phyloP scores from a whole-genome alignment of 2,113 vertebrate genomes.

The Lampris incognitus region DNA sequence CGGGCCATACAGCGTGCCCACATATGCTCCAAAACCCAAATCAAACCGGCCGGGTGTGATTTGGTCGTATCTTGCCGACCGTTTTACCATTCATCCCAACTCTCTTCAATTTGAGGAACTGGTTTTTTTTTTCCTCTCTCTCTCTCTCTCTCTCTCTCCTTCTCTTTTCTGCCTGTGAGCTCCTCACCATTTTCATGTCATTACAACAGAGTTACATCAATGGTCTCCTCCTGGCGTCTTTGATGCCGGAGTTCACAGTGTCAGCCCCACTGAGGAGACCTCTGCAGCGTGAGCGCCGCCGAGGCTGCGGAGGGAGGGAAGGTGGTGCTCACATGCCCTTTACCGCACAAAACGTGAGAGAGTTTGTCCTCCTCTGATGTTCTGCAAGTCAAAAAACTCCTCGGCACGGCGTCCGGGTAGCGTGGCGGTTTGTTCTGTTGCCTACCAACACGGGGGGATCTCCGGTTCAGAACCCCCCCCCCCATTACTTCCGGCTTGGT shows the following conservation, averaged over 20 bases:
- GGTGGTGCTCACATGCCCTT: constrained; percentile 52
- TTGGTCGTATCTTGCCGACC: background rate
- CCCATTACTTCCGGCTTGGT: too few relatives aligned
- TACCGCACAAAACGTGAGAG: constrained; percentile 56
- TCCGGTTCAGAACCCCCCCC: too few relatives aligned
- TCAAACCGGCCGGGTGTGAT: background rate
- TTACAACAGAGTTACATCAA: constrained; percentile 73
- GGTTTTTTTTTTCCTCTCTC: constrained; percentile 10
- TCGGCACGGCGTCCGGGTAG: too few relatives aligned
- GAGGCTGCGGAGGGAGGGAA: constrained; percentile 46
- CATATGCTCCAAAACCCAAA: background rate
- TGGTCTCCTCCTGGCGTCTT: constrained; percentile 48
- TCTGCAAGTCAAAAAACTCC: constrained; percentile 50
- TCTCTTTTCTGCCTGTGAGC: constrained; percentile 30
- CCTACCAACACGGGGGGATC: too few relatives aligned
- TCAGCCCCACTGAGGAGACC: constrained; percentile 52
- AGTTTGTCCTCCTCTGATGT: constrained; percentile 32
- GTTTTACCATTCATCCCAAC: background rate
- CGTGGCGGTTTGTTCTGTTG: too few relatives aligned
- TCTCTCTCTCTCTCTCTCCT: constrained; percentile 12
- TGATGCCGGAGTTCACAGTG: constrained; percentile 54
- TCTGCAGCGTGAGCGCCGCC: constrained; percentile 58
- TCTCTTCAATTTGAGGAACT: background rate
- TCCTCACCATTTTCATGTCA: constrained; percentile 55
- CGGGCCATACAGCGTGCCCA: constrained; percentile 3